Percentiles rank a stretch among this genome's conserved stretches.
These are phyloP conservation scores for Baronia brevicornis DNA, from an alignment of 2,888 invertebrate species.

Conservation along the genomic window DNA sequence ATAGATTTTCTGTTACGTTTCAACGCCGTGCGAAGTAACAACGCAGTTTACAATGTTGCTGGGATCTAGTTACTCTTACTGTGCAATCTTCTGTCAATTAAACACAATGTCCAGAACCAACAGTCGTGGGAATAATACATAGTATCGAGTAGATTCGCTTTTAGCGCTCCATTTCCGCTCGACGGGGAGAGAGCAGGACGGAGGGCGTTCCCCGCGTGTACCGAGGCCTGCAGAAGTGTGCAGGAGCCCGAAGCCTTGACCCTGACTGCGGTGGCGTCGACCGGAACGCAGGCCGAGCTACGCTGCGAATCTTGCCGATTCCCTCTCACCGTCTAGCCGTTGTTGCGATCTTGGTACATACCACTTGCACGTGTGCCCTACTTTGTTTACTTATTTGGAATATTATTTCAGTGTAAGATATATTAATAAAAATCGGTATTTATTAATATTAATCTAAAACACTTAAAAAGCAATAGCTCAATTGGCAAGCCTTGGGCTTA, in stretches of 20 bases:
- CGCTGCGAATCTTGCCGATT: conserved; percentile 63
- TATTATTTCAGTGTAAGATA: conserved; percentile 25
- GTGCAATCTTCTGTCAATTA: conserved; percentile 15
- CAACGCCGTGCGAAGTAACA: neutral
- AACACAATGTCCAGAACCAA: conserved; percentile 31
- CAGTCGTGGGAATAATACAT: conserved; percentile 29
- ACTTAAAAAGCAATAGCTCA: too few relatives aligned
- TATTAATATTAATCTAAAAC: too few relatives aligned
- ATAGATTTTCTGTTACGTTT: conserved; percentile 1
- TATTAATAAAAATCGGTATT: too few relatives aligned
- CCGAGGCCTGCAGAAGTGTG: conserved; percentile 61
- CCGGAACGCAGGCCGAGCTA: conserved; percentile 69
- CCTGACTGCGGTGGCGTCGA: conserved; percentile 74
- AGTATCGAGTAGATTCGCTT: conserved; percentile 48
- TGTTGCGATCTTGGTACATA: conserved; percentile 62
- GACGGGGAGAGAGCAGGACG: conserved; percentile 37
- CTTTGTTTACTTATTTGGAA: conserved; percentile 59
- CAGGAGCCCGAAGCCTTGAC: conserved; percentile 70
- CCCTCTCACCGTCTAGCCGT: conserved; percentile 46
- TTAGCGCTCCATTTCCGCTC: conserved; percentile 55
- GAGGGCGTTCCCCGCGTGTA: conserved; percentile 35
- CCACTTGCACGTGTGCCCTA: conserved; percentile 55
- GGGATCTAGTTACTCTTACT: too few relatives aligned
- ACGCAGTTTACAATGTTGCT: conserved; percentile 2
- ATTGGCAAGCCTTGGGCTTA: too few relatives aligned